Percentiles rank a stretch among this genome's conserved stretches.
Evolutionary conservation across 2,797 vertebrate species (phyloP).

Genomic region (Spondyliosoma cantharus): DNA sequence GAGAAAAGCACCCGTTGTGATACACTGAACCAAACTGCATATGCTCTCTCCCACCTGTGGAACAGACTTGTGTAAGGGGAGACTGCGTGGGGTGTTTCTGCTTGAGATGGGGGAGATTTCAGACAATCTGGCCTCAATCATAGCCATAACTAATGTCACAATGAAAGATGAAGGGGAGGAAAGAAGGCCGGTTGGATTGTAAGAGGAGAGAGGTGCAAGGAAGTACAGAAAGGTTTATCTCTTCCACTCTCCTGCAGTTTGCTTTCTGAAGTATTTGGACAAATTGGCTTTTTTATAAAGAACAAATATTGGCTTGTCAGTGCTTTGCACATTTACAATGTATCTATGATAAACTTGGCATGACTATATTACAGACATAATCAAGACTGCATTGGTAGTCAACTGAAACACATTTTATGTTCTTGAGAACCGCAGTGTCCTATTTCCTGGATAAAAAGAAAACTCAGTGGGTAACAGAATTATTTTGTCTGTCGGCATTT

Average conservation of each 20-base stretch:
- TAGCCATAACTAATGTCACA: constrained; percentile 4
- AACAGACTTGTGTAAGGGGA: constrained; percentile 29
- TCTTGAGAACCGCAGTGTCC: not conserved
- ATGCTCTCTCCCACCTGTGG: constrained; percentile 46
- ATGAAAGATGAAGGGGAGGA: constrained; percentile 7
- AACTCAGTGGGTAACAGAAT: not conserved
- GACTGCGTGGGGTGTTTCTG: constrained; percentile 15
- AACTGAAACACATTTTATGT: not conserved
- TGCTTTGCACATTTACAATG: not conserved
- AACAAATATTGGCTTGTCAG: not conserved
- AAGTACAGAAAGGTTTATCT: not conserved
- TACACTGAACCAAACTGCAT: constrained; percentile 34
- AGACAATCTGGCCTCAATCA: constrained; percentile 23
- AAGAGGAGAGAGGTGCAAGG: constrained; percentile 17
- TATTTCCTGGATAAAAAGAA: not conserved
- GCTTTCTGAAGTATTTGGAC: not conserved
- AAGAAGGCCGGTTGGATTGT: not conserved
- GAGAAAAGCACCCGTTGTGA: constrained; percentile 49
- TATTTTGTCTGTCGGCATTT: not conserved
- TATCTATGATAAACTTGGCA: not conserved
- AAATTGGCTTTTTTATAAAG: not conserved
- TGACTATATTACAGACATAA: not conserved
- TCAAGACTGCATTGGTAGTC: not conserved
- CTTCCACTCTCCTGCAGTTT: not conserved
- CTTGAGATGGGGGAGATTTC: not conserved